Percentiles rank a stretch among this genome's conserved stretches.
phyloP scores from a whole-genome alignment of 2,888 invertebrate genomes.

The Leucoma salicis region DNA sequence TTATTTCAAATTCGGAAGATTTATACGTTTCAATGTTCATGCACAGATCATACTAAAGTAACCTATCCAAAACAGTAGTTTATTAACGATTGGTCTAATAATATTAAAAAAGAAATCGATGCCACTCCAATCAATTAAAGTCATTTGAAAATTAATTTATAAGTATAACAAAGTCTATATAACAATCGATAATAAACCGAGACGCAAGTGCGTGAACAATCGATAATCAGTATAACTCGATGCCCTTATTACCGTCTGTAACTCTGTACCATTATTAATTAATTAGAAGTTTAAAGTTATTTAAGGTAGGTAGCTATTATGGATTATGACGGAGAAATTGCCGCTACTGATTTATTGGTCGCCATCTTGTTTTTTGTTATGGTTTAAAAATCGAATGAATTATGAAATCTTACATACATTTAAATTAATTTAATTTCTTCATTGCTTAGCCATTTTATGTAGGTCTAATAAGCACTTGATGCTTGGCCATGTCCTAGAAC shows the following conservation, averaged over 20 bases:
- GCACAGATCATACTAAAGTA: no score
- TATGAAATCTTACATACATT: slow-evolving; percentile 16
- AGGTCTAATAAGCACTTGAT: no score
- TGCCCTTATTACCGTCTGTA: slow-evolving; percentile 56
- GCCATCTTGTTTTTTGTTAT: slow-evolving; percentile 49
- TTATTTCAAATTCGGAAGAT: no score
- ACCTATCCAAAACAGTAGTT: no score
- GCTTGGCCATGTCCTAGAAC: no score
- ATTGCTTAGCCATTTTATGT: neutral
- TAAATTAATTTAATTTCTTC: neutral
- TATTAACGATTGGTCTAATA: no score
- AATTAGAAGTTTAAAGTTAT: slow-evolving; percentile 75
- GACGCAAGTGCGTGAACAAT: slow-evolving; percentile 62
- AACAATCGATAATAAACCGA: slow-evolving; percentile 39
- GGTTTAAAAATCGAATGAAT: slow-evolving; percentile 70
- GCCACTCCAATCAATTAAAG: slow-evolving; percentile 58
- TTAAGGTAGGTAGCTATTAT: no score
- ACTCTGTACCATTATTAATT: slow-evolving; percentile 62
- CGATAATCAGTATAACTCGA: slow-evolving; percentile 53
- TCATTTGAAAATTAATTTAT: slow-evolving; percentile 45
- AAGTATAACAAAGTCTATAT: slow-evolving; percentile 35
- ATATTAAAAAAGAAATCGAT: slow-evolving; percentile 24
- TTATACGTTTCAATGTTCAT: no score
- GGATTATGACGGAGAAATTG: slow-evolving; percentile 66
- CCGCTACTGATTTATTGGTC: slow-evolving; percentile 69